Evolutionary conservation across 2,797 vertebrate genomes (phyloP).

Genomic region (Falco berigora): DNA sequence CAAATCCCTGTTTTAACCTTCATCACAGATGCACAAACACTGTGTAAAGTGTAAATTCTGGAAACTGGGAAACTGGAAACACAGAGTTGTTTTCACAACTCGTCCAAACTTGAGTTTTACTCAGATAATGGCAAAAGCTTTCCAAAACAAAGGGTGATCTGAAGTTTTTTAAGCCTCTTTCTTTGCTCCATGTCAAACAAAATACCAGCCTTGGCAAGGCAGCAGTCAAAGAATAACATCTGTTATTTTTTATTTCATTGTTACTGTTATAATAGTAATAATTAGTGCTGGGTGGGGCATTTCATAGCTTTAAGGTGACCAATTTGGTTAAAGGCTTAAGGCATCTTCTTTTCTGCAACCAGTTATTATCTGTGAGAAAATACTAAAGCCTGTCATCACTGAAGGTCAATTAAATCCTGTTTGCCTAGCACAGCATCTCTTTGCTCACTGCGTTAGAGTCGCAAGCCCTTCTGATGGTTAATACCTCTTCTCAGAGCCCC

Average conservation of each 20-base stretch:
- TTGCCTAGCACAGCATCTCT: neutral
- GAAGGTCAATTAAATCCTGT: neutral
- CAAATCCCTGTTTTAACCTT: neutral
- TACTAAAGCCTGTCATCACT: neutral
- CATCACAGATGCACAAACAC: neutral
- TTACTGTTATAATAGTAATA: slow-evolving; percentile 12
- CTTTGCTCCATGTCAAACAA: neutral
- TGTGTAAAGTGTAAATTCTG: neutral
- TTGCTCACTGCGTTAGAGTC: neutral
- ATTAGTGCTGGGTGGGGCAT: slow-evolving; percentile 24
- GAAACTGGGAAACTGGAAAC: neutral
- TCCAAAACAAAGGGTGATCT: neutral
- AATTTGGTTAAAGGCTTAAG: slow-evolving; percentile 8
- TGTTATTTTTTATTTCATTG: slow-evolving; percentile 19
- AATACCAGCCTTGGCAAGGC: neutral
- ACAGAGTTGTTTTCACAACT: neutral
- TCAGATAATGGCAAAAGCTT: neutral
- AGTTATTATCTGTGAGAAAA: slow-evolving; percentile 44
- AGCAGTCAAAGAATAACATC: neutral
- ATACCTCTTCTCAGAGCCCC: neutral
- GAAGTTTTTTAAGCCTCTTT: neutral
- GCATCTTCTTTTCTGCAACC: slow-evolving; percentile 35
- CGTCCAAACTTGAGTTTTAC: neutral
- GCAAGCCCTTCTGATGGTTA: neutral
- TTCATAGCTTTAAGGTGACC: slow-evolving; percentile 44